These are phyloP conservation scores for Dysdera silvatica DNA, from an alignment of 1,140 invertebrate species.

Conservation along the genomic window DNA sequence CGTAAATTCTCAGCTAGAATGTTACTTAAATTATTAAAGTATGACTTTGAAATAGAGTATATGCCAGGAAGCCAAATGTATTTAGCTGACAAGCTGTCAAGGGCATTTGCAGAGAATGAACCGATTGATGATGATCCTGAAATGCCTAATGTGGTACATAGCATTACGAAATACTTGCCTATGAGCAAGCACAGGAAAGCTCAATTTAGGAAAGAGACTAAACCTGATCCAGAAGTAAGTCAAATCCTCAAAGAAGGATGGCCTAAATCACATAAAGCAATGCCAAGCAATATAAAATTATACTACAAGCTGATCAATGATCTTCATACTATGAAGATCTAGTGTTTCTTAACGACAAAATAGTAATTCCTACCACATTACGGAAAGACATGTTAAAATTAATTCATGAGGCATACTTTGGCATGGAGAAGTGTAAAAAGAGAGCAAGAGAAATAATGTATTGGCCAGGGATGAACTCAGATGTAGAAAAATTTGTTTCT, in stretches of 20 bases:
- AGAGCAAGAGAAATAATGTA: no score
- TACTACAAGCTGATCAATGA: no score
- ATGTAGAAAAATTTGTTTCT: no score
- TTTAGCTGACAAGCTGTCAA: slow-evolving; percentile 1
- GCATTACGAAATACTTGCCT: background rate
- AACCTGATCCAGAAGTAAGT: slow-evolving; percentile 3
- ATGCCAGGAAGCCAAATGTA: slow-evolving; percentile 5
- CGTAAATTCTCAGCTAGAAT: background rate
- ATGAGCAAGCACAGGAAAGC: background rate
- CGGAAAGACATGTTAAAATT: no score
- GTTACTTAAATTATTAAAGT: slow-evolving; percentile 4
- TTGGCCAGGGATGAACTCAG: no score
- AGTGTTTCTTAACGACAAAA: no score
- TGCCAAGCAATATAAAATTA: no score
- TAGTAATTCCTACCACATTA: no score
- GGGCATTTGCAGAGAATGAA: background rate
- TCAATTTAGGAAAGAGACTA: slow-evolving; percentile 9
- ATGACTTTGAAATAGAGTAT: background rate
- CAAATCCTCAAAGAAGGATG: background rate
- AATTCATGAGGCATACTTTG: no score
- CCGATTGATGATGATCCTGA: slow-evolving; percentile 1
- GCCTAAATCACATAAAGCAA: no score
- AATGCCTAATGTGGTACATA: slow-evolving; percentile 12
- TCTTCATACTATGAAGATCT: no score
- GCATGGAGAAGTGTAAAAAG: no score